Percentiles rank a stretch among this genome's conserved stretches.
Conservation (phyloP, 2,113 vertebrate genomes). For the Empidonax alnorum region DNA sequence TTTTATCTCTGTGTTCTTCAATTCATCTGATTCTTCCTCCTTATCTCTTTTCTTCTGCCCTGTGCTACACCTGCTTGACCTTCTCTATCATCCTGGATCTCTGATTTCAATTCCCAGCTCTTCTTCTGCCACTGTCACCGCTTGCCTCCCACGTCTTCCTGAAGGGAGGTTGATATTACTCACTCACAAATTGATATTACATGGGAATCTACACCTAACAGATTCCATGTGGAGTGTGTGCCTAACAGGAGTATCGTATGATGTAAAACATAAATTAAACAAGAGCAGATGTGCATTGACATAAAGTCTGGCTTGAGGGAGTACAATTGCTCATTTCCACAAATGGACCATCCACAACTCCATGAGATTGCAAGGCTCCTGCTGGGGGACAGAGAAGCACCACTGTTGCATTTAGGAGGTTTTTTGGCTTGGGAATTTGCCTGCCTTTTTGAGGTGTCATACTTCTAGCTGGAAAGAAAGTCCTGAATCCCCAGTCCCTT, state of each 20-base stretch:
- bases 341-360: neutral
- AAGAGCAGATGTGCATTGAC: neutral
- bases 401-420: neutral
- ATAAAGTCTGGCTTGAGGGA: neutral
- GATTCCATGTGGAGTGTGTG: neutral
- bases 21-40: neutral
- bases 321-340: neutral
- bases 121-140: rapidly evolving
- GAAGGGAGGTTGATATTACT: neutral
- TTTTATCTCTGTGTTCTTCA: neutral
- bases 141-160: neutral
- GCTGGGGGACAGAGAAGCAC: neutral
- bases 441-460: neutral
- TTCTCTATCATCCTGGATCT: neutral
- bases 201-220: neutral
- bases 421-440: neutral
- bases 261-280: neutral
- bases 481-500: neutral
- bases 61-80: neutral
- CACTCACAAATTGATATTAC: neutral
- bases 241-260: neutral
- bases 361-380: neutral
- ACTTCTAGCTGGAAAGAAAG: neutral
- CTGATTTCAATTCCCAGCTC: neutral
- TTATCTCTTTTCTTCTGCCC: neutral